These are phyloP conservation scores for Papilio helenus DNA, from an alignment of 1,140 invertebrate genomes.

Conservation along the genomic window DNA sequence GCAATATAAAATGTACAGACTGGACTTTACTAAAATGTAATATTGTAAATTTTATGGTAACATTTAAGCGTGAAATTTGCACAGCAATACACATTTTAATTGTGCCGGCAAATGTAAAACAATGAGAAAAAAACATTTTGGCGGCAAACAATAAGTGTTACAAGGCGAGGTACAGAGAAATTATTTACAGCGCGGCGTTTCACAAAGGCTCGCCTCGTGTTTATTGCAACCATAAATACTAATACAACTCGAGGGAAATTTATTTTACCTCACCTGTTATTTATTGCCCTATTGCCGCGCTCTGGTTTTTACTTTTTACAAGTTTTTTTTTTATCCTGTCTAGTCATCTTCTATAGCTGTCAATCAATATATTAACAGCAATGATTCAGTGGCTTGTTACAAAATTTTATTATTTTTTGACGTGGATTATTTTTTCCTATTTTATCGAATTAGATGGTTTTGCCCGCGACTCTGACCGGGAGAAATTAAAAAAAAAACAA, in stretches of 20 bases:
- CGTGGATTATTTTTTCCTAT: neutral
- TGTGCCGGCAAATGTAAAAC: conserved; percentile 1
- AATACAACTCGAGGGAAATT: conserved; percentile 75
- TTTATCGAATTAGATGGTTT: neutral
- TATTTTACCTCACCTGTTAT: conserved; percentile 77
- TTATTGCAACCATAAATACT: conserved; percentile 80
- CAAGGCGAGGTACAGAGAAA: conserved; percentile 69
- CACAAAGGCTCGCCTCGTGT: conserved; percentile 71
- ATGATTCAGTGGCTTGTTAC: conserved; percentile 9
- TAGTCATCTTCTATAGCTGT: conserved; percentile 16
- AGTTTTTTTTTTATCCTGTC: conserved; percentile 46
- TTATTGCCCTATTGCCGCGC: conserved; percentile 66
- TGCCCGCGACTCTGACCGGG: too few relatives aligned
- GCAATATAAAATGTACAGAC: neutral
- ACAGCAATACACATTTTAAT: conserved; percentile 4
- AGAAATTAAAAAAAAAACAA: too few relatives aligned
- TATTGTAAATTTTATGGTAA: neutral
- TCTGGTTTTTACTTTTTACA: conserved; percentile 65
- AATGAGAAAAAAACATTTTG: conserved; percentile 38
- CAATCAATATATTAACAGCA: conserved; percentile 10
- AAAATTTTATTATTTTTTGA: neutral
- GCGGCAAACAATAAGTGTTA: conserved; percentile 63
- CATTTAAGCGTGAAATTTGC: conserved; percentile 15
- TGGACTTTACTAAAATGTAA: neutral
- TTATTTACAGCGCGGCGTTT: conserved; percentile 78